Evolutionary conservation across 2,888 invertebrate species (phyloP), one percentile per base, ranked within the genome.

Genomic region (Sarcophaga subvicina): DNA sequence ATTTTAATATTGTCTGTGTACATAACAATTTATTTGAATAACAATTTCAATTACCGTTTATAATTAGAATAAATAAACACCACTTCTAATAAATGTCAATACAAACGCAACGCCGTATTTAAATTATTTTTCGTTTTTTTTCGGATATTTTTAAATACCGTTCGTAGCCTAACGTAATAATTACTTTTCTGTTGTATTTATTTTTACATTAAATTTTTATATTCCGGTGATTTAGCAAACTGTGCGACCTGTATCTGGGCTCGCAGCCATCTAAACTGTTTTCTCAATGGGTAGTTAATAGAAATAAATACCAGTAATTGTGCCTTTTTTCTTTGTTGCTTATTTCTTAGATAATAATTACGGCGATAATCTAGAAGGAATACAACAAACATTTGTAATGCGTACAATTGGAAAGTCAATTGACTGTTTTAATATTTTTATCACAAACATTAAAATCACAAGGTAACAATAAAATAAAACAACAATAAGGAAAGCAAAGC

Each of bases 351-450:
- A 73, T 49, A 79, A 83, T 80, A 76, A 80, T 75, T 75, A 62
- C 59, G 64, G 72, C 70, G 80, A 70, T 88, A 88, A 89, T 89
- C 88, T 84, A 80, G 80, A 89, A 87, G 76, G 77, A 89, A 84
- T 83, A 63, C 78, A 80, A 27, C 76, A 90, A 90, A 90, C 88
- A 90, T 88, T 90, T 54, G 14, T 54, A 54, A 54, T 54, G 54
- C 54, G 14, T 89, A 87, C 89, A 90, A 88, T 86, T 88, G 78
- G 84, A 85, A 70, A 88, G 86, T 62, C 83, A 86, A 60, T 83
- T 62, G 22, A 60, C 10, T 37, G 25, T 82, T 59, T 71, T 14
- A 64, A 69, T 76, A 59, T 37, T 67, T 81, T 85, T 81, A 81
- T 78, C 69, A 69, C n/a, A 77, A 67, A 72, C 12, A 49, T 8